Conservation (phyloP, 2,113 vertebrate genomes). For the Okapia johnstoni region DNA sequence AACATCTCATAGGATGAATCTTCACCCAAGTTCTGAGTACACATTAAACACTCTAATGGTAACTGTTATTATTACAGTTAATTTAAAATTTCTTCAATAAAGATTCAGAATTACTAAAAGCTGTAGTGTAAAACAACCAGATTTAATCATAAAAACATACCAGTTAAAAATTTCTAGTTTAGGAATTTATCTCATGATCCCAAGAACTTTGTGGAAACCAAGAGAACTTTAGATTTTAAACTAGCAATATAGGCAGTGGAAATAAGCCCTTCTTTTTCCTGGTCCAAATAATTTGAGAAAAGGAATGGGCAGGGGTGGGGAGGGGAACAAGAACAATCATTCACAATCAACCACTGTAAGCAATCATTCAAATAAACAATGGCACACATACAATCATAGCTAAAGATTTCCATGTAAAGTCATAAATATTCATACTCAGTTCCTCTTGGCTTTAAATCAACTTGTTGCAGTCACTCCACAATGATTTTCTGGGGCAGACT, state of each 20-base stretch:
- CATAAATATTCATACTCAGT: neutral
- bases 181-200: neutral
- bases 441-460: neutral
- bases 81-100: neutral
- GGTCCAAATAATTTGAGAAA: neutral
- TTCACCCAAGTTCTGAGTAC: neutral
- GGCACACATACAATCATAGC: neutral
- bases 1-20: neutral
- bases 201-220: neutral
- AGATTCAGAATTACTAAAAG: neutral
- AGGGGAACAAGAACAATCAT: neutral
- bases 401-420: neutral
- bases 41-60: neutral
- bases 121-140: neutral
- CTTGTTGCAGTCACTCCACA: neutral
- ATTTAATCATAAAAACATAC: neutral
- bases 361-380: neutral
- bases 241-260: neutral
- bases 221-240: slow-evolving; percentile 13
- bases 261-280: neutral
- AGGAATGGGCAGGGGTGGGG: neutral
- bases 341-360: neutral
- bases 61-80: neutral
- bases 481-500: neutral
- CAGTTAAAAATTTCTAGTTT: neutral